Evolutionary conservation across 2,797 vertebrate species (phyloP).

Genomic region (Hippocampus kuda): DNA sequence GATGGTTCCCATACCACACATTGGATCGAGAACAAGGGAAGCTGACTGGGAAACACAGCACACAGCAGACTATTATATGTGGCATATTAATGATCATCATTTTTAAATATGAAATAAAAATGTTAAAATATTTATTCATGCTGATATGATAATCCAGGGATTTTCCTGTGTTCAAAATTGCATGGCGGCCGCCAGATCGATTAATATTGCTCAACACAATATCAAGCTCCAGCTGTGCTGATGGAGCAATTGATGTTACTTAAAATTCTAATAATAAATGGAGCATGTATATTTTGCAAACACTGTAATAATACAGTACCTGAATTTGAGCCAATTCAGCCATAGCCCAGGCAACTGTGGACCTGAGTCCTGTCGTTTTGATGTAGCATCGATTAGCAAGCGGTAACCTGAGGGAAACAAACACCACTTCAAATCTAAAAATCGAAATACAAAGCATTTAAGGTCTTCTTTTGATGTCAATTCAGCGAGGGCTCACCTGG

Average conservation of each 20-base stretch:
- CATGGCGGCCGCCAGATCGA: too few relatives aligned
- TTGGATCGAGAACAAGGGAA: constrained; percentile 80
- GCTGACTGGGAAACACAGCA: constrained; percentile 58
- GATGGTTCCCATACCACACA: constrained; percentile 91
- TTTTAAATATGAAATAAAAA: too few relatives aligned
- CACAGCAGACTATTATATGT: too few relatives aligned
- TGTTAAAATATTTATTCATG: too few relatives aligned
- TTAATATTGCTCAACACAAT: too few relatives aligned
- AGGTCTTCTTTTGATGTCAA: neutral
- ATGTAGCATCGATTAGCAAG: constrained; percentile 81
- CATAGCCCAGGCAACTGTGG: constrained; percentile 87
- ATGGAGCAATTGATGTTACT: too few relatives aligned
- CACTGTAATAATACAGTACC: constrained; percentile 45
- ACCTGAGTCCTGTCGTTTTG: constrained; percentile 75
- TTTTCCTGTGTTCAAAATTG: too few relatives aligned
- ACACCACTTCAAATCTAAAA: neutral
- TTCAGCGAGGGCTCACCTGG: constrained; percentile 64
- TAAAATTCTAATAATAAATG: too few relatives aligned
- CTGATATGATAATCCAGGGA: too few relatives aligned
- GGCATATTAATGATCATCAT: neutral
- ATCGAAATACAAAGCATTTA: neutral
- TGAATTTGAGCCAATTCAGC: constrained; percentile 77
- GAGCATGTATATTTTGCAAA: too few relatives aligned
- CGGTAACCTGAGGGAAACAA: constrained; percentile 64
- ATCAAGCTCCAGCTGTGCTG: too few relatives aligned